A percentile compares a stretch with the other conserved stretches of the same genome.
Evolutionary conservation across 2,888 invertebrate genomes (phyloP).

Genomic region (Halictus ligatus): DNA sequence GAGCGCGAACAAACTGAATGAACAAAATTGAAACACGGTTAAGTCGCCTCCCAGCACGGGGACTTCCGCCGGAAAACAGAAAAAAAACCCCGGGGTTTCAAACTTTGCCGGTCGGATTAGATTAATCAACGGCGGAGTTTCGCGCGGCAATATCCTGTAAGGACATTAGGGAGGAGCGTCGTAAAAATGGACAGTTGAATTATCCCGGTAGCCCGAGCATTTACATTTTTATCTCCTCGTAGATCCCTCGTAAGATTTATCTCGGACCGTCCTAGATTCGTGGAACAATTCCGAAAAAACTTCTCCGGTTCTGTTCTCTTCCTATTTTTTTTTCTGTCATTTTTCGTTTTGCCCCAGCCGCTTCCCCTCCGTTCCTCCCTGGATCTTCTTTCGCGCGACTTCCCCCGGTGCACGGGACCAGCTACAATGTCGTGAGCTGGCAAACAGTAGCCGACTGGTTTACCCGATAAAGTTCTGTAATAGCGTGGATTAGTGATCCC

Average conservation of each 20-base stretch:
- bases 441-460: slow-evolving; percentile 60
- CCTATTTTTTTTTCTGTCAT: background rate
- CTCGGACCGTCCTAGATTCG: slow-evolving; percentile 58
- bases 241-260: slow-evolving; percentile 55
- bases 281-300: slow-evolving; percentile 32
- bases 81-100: background rate
- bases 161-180: background rate
- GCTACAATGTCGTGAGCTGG: slow-evolving; percentile 48
- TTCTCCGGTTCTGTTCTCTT: background rate
- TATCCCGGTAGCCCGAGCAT: slow-evolving; percentile 24
- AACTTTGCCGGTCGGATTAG: slow-evolving; percentile 10
- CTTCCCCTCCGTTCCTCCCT: background rate
- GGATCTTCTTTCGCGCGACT: slow-evolving; percentile 19
- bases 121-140: slow-evolving; percentile 9
- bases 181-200: slow-evolving; percentile 33
- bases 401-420: background rate
- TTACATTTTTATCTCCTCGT: slow-evolving; percentile 60
- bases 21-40: slow-evolving; percentile 15
- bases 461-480: slow-evolving; percentile 66
- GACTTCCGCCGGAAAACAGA: background rate
- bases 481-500: slow-evolving; percentile 62
- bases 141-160: background rate
- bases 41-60: background rate
- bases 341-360: background rate
- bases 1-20: background rate